phyloP scores from a whole-genome alignment of 2,888 invertebrate species.

The Drosophila borealis region DNA sequence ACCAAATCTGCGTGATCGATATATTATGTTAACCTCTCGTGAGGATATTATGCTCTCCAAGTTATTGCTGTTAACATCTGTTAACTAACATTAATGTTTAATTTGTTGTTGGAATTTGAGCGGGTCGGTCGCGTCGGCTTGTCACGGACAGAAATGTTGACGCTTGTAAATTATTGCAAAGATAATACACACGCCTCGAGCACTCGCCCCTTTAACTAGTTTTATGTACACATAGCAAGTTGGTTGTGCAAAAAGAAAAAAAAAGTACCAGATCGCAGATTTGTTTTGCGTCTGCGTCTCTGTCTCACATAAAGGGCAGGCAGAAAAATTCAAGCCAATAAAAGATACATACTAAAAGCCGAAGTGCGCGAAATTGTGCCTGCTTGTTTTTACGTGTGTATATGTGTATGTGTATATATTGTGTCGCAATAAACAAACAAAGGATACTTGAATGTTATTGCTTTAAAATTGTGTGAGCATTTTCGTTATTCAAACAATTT shows the following conservation, averaged over 20 bases:
- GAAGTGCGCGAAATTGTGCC: constrained; percentile 70
- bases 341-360: constrained; percentile 78
- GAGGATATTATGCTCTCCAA: background rate
- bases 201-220: constrained; percentile 31
- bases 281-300: constrained; percentile 37
- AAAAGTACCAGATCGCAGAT: constrained; percentile 45
- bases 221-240: constrained; percentile 29
- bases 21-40: constrained; percentile 19
- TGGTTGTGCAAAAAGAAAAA: constrained; percentile 22
- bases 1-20: constrained; percentile 18
- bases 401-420: constrained; percentile 20
- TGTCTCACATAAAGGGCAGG: constrained; percentile 72
- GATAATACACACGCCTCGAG: constrained; percentile 33
- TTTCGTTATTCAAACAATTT: constrained; percentile 69
- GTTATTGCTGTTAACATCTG: constrained; percentile 36
- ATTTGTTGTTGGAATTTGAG: constrained; percentile 64
- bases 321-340: constrained; percentile 77
- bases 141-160: constrained; percentile 44
- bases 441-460: constrained; percentile 41
- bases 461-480: constrained; percentile 56
- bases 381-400: constrained; percentile 30
- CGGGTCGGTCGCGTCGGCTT: constrained; percentile 54
- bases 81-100: constrained; percentile 45
- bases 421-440: constrained; percentile 59
- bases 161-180: constrained; percentile 35